phyloP scores from a whole-genome alignment of 2,113 vertebrate species.

The Labeo catla region DNA sequence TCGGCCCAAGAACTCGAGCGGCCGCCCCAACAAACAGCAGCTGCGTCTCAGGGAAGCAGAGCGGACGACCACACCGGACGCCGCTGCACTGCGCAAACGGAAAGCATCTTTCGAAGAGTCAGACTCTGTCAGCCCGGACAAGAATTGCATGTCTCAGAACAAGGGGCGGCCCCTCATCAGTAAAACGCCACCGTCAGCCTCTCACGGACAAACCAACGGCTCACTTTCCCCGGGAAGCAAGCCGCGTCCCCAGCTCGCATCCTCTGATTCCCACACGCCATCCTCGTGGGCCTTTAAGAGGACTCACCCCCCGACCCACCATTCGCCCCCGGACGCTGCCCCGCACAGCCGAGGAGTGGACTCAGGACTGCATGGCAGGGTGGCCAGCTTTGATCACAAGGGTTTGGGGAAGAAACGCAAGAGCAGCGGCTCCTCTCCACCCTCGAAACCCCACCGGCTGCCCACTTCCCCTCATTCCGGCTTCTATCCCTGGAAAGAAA shows the following conservation, averaged over 20 bases:
- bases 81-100: slow-evolving; percentile 79
- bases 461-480: slow-evolving; percentile 73
- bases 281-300: slow-evolving; percentile 73
- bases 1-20: slow-evolving; percentile 78
- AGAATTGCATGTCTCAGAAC: slow-evolving; percentile 79
- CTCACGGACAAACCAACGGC: slow-evolving; percentile 82
- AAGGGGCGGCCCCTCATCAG: slow-evolving; percentile 69
- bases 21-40: slow-evolving; percentile 82
- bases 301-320: slow-evolving; percentile 65
- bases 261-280: slow-evolving; percentile 66
- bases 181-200: slow-evolving; percentile 63
- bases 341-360: slow-evolving; percentile 71
- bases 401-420: slow-evolving; percentile 86
- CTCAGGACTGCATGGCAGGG: slow-evolving; percentile 72
- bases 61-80: slow-evolving; percentile 60
- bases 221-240: slow-evolving; percentile 73
- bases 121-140: slow-evolving; percentile 80
- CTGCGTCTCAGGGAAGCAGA: slow-evolving; percentile 75
- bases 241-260: slow-evolving; percentile 66
- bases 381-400: slow-evolving; percentile 78
- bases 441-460: slow-evolving; percentile 76
- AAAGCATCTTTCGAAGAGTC: slow-evolving; percentile 77
- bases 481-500: slow-evolving; percentile 78
- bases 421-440: slow-evolving; percentile 75
- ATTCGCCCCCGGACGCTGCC: slow-evolving; percentile 69